phyloP scores from a whole-genome alignment of 2,797 vertebrate genomes.

The Notolepis coatsorum region DNA sequence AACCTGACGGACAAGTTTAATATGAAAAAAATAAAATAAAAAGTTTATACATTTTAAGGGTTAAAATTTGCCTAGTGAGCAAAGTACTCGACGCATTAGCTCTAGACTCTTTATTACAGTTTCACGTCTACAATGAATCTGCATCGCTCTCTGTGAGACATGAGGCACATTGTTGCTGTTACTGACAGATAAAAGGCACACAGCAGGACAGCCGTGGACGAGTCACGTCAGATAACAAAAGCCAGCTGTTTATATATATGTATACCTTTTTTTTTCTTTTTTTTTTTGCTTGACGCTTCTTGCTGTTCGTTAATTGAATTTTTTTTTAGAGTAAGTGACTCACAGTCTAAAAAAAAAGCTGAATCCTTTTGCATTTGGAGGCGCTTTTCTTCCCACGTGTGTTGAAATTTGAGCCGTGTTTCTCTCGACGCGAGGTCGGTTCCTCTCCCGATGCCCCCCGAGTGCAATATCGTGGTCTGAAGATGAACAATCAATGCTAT shows the following conservation, averaged over 20 bases:
- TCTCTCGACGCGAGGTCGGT: constrained; percentile 73
- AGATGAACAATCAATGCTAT: constrained; percentile 84
- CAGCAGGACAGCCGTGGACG: constrained; percentile 71
- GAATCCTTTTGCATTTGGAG: constrained; percentile 69
- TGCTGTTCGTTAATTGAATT: constrained; percentile 78
- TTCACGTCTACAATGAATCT: constrained; percentile 62
- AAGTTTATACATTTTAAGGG: constrained; percentile 76
- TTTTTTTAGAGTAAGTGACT: constrained; percentile 72
- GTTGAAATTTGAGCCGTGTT: constrained; percentile 72
- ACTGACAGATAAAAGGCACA: constrained; percentile 70
- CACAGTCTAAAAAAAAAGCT: constrained; percentile 66
- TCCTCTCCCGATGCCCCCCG: constrained; percentile 42
- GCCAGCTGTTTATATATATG: constrained; percentile 84
- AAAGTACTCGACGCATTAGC: constrained; percentile 70
- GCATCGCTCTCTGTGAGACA: constrained; percentile 73
- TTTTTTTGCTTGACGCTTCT: constrained; percentile 75
- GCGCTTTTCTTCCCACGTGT: constrained; percentile 69
- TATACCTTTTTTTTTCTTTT: constrained; percentile 50
- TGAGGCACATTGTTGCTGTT: constrained; percentile 70
- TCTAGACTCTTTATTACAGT: constrained; percentile 75
- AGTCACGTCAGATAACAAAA: constrained; percentile 78
- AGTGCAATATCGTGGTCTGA: constrained; percentile 80
- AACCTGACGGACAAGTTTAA: constrained; percentile 72
- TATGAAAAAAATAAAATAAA: constrained; percentile 70
- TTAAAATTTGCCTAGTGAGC: constrained; percentile 71